A percentile compares a stretch with the other conserved stretches of the same genome.
These are phyloP conservation scores for Menura novaehollandiae DNA, from an alignment of 2,113 vertebrate species.

Conservation along the genomic window DNA sequence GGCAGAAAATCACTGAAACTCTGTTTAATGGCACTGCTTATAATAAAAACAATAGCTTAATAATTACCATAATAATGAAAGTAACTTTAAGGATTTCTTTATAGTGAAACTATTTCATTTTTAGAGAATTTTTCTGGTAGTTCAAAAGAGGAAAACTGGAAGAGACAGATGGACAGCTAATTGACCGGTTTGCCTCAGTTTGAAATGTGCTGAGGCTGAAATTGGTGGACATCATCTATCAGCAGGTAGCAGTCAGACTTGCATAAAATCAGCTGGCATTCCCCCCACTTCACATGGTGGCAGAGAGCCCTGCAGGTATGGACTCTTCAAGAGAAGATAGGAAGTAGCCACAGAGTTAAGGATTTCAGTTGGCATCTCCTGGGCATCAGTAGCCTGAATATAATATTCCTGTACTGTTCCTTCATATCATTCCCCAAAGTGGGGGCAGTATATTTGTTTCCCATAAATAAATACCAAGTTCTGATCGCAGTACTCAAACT, in stretches of 20 bases:
- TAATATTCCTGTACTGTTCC: neutral
- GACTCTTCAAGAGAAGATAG: neutral
- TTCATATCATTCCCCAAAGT: neutral
- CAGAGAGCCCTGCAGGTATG: neutral
- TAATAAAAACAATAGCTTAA: conserved; percentile 1
- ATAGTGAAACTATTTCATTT: neutral
- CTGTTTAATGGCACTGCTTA: neutral
- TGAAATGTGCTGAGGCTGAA: neutral
- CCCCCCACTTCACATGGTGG: fast-evolving
- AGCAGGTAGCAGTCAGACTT: neutral
- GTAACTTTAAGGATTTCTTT: neutral
- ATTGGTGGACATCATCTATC: neutral
- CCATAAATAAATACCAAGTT: neutral
- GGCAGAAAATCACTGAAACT: neutral
- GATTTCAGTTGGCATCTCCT: neutral
- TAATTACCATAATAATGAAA: neutral
- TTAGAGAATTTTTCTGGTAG: neutral
- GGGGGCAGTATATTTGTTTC: neutral
- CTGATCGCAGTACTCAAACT: neutral
- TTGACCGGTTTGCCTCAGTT: neutral
- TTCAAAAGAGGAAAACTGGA: neutral
- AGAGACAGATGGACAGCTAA: neutral
- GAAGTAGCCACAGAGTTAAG: neutral
- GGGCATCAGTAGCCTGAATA: neutral
- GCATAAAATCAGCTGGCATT: neutral